Evolutionary conservation across 2,797 vertebrate genomes (phyloP), one percentile per base, ranked within the genome.

Genomic region (Tarsius wallacei): DNA sequence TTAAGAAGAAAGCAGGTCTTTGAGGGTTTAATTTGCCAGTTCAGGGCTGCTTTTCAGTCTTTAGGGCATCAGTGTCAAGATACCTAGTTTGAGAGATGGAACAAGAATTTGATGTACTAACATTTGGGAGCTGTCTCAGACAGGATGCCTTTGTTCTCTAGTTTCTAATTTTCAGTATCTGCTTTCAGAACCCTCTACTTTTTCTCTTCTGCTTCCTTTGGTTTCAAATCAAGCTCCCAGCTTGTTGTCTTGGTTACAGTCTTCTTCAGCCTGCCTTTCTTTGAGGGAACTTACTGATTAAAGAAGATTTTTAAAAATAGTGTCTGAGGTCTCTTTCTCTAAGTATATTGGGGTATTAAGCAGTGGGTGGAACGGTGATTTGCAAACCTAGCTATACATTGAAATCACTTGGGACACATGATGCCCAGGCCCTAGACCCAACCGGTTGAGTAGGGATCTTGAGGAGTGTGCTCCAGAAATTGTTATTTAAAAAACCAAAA

Each of bases 181-280:
- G 49, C 81, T 93, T 93, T 71, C 13, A 59, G 31, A 77, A 11
- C 10, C 66, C 26, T 97, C 74, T 84, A 57, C 74, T 96, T 82
- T 87, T 94, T 76, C 36, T 96, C 33, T 95, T 77, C 81, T 84
- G 33, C n/a, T 84, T 88, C 55, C 68, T 81, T 86, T 86, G 59
- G 33, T 92, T 97, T 96, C 87, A 88, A n/a, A 94, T 96, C 89
- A 88, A 57, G 89, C 22, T 95, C 68, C 55, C n/a, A 77, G 47
- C 57, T 85, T 95, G 71, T 97, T 96, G 90, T 97, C 94, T 96
- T 97, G 93, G 93, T 97, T 96, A 96, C 74, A 96, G 95, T 59
- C 74, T 93, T 96, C 51, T 94, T 95, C 0, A 15, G 57, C 77
- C 36, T 96, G 55, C n/a, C 16, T 74, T n/a, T 87, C 57, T 64